Evolutionary conservation across 2,113 vertebrate genomes (phyloP).

Genomic region (Stegostoma tigrinum): DNA sequence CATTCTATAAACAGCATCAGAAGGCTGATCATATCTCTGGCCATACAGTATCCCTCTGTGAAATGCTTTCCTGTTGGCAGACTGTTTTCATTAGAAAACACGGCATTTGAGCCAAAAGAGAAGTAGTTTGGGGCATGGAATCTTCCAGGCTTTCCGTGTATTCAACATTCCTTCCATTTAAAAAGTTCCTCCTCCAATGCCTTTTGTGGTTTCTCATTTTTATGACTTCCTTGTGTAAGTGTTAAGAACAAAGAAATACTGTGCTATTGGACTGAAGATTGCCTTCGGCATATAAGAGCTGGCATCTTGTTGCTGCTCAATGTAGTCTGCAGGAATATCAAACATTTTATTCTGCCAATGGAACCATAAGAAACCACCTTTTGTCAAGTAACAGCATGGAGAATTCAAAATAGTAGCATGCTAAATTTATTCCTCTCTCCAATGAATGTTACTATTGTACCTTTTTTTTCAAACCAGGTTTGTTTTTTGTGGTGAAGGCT

Average conservation of each 20-base stretch:
- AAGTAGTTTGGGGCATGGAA: neutral
- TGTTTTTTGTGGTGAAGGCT: neutral
- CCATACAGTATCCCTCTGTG: neutral
- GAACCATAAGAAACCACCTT: neutral
- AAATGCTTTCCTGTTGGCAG: neutral
- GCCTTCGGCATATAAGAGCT: neutral
- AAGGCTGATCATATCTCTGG: neutral
- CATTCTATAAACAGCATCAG: neutral
- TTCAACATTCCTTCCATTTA: neutral
- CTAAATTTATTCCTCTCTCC: neutral
- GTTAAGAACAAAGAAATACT: conserved; percentile 25
- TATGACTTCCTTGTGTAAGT: neutral
- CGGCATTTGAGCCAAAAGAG: neutral
- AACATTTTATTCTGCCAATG: neutral
- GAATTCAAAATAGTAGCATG: neutral
- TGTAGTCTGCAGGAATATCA: neutral
- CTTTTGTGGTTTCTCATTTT: neutral
- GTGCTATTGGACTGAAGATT: conserved; percentile 8
- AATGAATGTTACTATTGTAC: neutral
- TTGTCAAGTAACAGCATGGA: neutral
- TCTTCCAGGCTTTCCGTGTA: neutral
- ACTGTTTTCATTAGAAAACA: neutral
- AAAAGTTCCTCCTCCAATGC: neutral
- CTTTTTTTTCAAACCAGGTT: neutral
- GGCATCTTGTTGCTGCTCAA: neutral